Conservation (phyloP, 2,113 vertebrate species). For the Perca flavescens region DNA sequence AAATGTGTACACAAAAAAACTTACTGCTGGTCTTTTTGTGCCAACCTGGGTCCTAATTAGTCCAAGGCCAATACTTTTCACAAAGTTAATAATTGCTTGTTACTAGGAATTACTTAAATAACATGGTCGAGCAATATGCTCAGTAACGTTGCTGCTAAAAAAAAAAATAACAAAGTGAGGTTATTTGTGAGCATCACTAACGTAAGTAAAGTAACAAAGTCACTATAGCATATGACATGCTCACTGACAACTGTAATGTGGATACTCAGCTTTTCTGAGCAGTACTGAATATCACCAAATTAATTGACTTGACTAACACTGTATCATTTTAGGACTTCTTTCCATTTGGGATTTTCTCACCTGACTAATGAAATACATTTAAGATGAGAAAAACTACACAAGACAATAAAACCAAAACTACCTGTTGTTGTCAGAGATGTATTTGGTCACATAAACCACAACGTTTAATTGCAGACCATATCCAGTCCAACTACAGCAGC, state of each 20-base stretch:
- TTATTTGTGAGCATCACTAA: background rate
- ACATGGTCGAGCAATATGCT: background rate
- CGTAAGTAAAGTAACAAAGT: background rate
- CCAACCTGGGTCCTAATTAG: background rate
- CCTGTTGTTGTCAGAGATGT: background rate
- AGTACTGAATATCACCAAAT: background rate
- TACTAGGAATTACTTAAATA: background rate
- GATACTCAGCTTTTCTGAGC: background rate
- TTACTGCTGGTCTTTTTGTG: background rate
- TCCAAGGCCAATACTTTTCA: background rate
- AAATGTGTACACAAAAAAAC: background rate
- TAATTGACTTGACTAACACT: background rate
- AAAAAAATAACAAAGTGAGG: background rate
- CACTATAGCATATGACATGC: background rate
- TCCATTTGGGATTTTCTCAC: background rate
- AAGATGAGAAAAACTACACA: background rate
- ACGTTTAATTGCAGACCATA: too few species aligned
- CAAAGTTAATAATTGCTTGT: conserved; percentile 6
- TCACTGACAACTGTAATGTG: background rate
- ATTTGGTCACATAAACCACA: background rate
- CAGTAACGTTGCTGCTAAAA: background rate
- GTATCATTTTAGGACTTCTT: background rate
- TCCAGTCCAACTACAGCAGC: background rate
- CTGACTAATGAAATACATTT: background rate
- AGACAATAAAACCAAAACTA: background rate